Base-by-base conservation (phyloP, 1,140 invertebrate genomes). In the Ectropis grisescens region DNA sequence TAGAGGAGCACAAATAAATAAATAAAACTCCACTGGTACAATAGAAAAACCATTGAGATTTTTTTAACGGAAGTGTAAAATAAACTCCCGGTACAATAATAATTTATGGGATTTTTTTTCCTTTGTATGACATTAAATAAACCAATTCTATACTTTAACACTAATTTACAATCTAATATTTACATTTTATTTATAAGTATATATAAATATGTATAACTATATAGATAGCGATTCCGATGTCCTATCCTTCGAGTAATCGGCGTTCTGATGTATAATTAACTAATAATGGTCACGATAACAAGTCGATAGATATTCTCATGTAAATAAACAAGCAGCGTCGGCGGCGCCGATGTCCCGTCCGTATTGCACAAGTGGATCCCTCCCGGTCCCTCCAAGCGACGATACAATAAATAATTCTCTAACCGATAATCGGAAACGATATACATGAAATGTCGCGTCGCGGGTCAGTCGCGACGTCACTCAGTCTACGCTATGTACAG, bases 181-280 rank as follows among this genome's bases (percentile, higher is more conserved):
- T 81, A 81, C 75, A 80, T 55, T 76, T 72, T 80, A 80, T 80
- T 80, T 80, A 80, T 80, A 80, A 61, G 70, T 80, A 74, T 80
- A 78, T 80, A 80, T 80, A 80, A 75, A 80, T 78, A 80, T 80
- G 66, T 80, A 78, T 80, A 80, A 71, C 70, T 69, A 72, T 80
- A 72, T 74, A 51, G 66, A 75, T 70, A 75, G 70, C 50, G 66
- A 74, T 74, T 71, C 54, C 53, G 56, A 65, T 67, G 67, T 74
- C 72, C 57, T 74, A 78, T 76, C 68, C 48, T 64, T 70, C 68
- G 74, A 68, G 55, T 72, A 70, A 67, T 72, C 70, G 68, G 68
- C 67, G 50, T 65, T 79, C 68, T 70, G 56, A 74, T 74, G 70
- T 76, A 78, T 81, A 81, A 76, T 81, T 81, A 78, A 81, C 76